Base-by-base conservation (phyloP, 64 coral and sea anemone species). In the Dendrophyllia cribrosa region DNA sequence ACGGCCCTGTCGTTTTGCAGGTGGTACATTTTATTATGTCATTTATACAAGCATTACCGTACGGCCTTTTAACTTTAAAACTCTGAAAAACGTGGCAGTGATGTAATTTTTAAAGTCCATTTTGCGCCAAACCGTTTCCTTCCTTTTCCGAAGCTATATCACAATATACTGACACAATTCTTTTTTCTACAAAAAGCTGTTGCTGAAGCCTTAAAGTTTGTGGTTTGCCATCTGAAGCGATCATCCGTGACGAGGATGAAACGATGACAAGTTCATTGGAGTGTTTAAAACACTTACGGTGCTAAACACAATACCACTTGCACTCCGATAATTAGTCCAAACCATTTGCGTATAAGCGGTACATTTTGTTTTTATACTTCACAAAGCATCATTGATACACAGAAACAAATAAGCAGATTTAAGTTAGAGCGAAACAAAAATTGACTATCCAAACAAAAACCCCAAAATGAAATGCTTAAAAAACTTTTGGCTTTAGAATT, bases 21-120 rank as follows among this genome's bases (percentile, higher is more conserved):
- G 80, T 84, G 80, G 60, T 84, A 20, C 62, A 84, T 84, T 84
- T 84, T 68, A 67, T 84, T 67, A 84, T 67, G 80, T 84, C 80
- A 84, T 84, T 67, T 51, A 51, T 23, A 51, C 62, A 84, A 69
- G 61, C 62, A 51, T 67, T 84, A 79, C 62, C 62, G 23, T 49
- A 12, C 3, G 19, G 45, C 17, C 45, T 83, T 66, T 84, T 20
- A 46, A 43, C 80, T 67, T 66, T 64, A 48, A 68, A 9, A 64
- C 43, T 67, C 45, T 52, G 5, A 56, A 50, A 49, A 50, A 75
- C 6, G 59, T 22, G 80, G 43, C 62, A 22, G 61, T 69, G 60
- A 84, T 84, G 80, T 84, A 63, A 84, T 84, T 23, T 50, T 3
- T 22, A 84, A 75, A 45, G 16, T 3, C 9, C 9, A 49, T 68